Base-by-base conservation (phyloP, 2,797 vertebrate genomes). In the Buceros bicornis region DNA sequence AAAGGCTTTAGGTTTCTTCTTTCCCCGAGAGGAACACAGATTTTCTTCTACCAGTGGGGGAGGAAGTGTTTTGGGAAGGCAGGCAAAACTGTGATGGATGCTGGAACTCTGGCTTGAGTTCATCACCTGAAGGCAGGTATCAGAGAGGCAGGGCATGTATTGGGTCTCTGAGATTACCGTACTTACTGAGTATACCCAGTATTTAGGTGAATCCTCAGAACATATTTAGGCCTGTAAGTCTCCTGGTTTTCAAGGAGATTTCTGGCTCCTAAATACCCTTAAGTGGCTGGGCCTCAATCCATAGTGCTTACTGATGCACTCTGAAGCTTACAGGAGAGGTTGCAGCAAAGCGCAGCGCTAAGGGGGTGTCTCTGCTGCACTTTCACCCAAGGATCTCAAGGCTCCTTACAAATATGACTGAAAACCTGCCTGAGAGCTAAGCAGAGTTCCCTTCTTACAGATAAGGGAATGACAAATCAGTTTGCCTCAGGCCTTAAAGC, bases 1-100 rank as follows among this genome's bases (percentile, higher is more conserved):
- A 93, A 90, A 87, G 51, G 26, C 66, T 93, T 93, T 82, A 70
- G 21, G 71, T 48, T 67, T 9, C n/a, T 91, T 83, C 60, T 67
- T 58, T 86, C 50, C 69, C 42, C 48, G 43, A 74, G 22, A 95
- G 40, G 37, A 97, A 78, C 25, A 67, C 69, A 25, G 35, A 48
- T 62, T 91, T 95, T 78, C 26, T 21, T 83, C 56, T 58, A 24
- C 31, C 33, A 43, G 53, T 85, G 17, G 2, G 10, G 21, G 8
- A 74, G 50, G 56, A 70, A 67, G 31, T 26, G 17, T 66, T 47
- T 74, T 66, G 58, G 58, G 51, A 89, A 95, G 72, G 70, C 45
- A 50, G 69, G 82, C 37, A 91, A 71, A 95, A 87, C 24, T 62
- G 47, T 37, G 43, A 4, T 0, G 1, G 51, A 67, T 42, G 28